Conservation (phyloP, 2,113 vertebrate species). For the Cricetomys ansorgei region DNA sequence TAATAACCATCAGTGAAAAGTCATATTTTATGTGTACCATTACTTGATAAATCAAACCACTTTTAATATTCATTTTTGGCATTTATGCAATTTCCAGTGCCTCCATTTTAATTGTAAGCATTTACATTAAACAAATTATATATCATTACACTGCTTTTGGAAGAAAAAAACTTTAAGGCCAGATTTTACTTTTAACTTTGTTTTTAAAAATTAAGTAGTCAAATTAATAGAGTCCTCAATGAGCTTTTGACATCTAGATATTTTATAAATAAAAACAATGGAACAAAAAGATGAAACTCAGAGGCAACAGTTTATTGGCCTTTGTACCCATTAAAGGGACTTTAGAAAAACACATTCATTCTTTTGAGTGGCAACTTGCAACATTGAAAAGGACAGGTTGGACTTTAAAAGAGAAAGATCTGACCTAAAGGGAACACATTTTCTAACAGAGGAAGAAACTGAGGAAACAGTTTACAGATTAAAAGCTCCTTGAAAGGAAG, state of each 20-base stretch:
- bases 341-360: slow-evolving; percentile 83
- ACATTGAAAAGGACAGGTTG: slow-evolving; percentile 83
- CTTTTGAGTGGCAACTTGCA: slow-evolving; percentile 80
- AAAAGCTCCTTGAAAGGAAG: slow-evolving; percentile 86
- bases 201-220: slow-evolving; percentile 77
- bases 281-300: slow-evolving; percentile 70
- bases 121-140: slow-evolving; percentile 76
- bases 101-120: slow-evolving; percentile 72
- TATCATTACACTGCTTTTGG: slow-evolving; percentile 58
- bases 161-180: slow-evolving; percentile 60
- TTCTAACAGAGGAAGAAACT: slow-evolving; percentile 84
- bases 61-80: slow-evolving; percentile 63
- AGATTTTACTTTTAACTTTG: slow-evolving; percentile 72
- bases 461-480: slow-evolving; percentile 86
- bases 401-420: slow-evolving; percentile 83
- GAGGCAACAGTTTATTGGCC: slow-evolving; percentile 82
- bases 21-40: slow-evolving; percentile 51
- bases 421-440: slow-evolving; percentile 86
- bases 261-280: slow-evolving; percentile 65
- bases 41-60: slow-evolving; percentile 73
- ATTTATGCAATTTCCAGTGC: slow-evolving; percentile 64
- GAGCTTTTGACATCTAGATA: slow-evolving; percentile 59
- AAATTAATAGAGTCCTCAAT: slow-evolving; percentile 61
- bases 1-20: slow-evolving; percentile 30
- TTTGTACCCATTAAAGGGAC: slow-evolving; percentile 80